Evolutionary conservation across 2,797 vertebrate genomes (phyloP).

Genomic region (Parauchenoglanis ngamensis): DNA sequence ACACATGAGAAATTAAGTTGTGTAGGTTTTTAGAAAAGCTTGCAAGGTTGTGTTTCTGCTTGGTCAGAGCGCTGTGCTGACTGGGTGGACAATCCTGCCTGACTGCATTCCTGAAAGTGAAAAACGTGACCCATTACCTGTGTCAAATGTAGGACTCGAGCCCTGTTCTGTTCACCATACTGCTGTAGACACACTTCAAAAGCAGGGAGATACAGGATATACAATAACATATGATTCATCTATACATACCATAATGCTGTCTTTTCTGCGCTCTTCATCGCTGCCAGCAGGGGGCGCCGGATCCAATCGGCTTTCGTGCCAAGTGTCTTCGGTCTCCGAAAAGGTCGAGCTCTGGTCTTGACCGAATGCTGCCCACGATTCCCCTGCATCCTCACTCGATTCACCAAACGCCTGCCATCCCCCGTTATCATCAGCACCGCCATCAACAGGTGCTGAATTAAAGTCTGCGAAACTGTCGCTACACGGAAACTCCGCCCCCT

Average conservation of each 20-base stretch:
- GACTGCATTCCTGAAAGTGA: constrained; percentile 53
- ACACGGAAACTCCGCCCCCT: constrained; percentile 70
- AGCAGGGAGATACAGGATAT: not conserved
- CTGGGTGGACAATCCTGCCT: constrained; percentile 32
- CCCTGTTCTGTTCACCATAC: not conserved
- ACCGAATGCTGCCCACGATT: constrained; percentile 89
- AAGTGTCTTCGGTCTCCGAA: constrained; percentile 67
- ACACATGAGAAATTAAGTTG: not conserved
- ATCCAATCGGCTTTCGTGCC: constrained; percentile 73
- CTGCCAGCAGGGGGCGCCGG: constrained; percentile 52
- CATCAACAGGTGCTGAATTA: constrained; percentile 75
- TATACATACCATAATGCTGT: constrained; percentile 63
- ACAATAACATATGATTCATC: not conserved
- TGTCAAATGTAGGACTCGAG: constrained; percentile 9
- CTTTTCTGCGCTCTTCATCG: constrained; percentile 63
- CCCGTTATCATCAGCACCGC: constrained; percentile 31
- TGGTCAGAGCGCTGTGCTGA: not conserved
- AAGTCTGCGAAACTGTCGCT: constrained; percentile 91
- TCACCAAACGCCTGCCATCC: constrained; percentile 88
- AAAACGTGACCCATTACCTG: constrained; percentile 10
- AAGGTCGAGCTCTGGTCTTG: constrained; percentile 67
- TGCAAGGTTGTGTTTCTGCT: constrained; percentile 19
- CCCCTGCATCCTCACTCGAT: constrained; percentile 66
- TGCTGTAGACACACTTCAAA: not conserved
- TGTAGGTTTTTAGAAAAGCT: not conserved